Base-by-base conservation (phyloP, 2,797 vertebrate species). In the Tragopan temminckii region DNA sequence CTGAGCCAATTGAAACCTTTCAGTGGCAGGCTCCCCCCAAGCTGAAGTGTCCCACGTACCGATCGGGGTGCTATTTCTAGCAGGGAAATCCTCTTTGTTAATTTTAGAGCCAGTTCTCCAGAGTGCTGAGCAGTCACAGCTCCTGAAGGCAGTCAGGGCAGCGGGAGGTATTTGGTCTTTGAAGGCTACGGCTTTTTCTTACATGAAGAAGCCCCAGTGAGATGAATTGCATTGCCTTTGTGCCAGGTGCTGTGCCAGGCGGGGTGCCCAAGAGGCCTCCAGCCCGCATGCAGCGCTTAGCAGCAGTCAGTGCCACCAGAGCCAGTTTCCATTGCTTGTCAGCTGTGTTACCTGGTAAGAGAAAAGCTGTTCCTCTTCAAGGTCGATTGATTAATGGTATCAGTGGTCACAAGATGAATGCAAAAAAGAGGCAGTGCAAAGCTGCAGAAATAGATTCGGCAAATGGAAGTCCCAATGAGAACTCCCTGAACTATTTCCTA, bases 261-360 rank as follows among this genome's bases (percentile, higher is more conserved):
- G 55, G 85, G 79, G 33, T 59, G 76, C 85, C 48, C 76, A 31
- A 85, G 38, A 27, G 89, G 85, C 62, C 24, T 43, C 66, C 85
- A 55, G 79, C 38, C 57, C 2, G 48, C 3, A 25, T 27, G 58
- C 78, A 27, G 48, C 8, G 20, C 13, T 11, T 25, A 17, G 46
- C 13, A 0, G 0, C 29, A 1, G 0, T 42, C 9, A 10, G 38
- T 24, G 72, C 42, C 61, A 70, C 29, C 24, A 0, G 62, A 93
- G 91, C 91, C 88, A 85, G 67, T 18, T 27, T 18, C 24, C 8
- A 43, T 40, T 19, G 40, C 42, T 69, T 52, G 71, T 40, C 94
- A 89, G 82, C 93, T 85, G 88, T 0, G 1, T 48, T 48, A 91
- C 91, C 85, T 84, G 88, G 88, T 80, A 88, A 86, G 89, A 79